phyloP scores from a whole-genome alignment of 1,140 invertebrate species.

The Drosophila kepulauana region DNA sequence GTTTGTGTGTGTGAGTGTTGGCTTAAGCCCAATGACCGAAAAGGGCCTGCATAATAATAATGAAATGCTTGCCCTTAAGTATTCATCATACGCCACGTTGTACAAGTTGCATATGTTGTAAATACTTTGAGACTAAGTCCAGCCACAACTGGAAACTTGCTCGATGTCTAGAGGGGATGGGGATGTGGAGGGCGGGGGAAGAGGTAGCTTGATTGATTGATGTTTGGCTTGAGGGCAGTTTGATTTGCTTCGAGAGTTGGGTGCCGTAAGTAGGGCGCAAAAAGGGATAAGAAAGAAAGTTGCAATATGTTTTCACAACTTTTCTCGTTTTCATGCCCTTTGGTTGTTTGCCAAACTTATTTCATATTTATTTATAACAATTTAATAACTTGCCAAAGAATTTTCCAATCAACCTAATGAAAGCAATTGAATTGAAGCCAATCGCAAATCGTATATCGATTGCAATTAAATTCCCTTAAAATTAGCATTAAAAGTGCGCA shows the following conservation, averaged over 20 bases:
- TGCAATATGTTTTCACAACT: conserved; percentile 73
- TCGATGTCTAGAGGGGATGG: neutral
- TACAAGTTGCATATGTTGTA: conserved; percentile 79
- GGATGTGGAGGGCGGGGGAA: neutral
- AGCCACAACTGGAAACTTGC: conserved; percentile 61
- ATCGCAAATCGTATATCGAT: conserved; percentile 19
- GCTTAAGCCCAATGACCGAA: conserved; percentile 10
- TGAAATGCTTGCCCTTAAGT: conserved; percentile 68
- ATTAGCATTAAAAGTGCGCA: conserved; percentile 65
- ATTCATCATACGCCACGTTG: conserved; percentile 72
- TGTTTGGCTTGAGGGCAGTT: conserved; percentile 67
- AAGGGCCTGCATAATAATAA: conserved; percentile 64
- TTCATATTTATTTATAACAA: conserved; percentile 61
- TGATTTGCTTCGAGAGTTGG: conserved; percentile 44
- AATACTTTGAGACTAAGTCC: conserved; percentile 63
- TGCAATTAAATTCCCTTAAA: conserved; percentile 72
- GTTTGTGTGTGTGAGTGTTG: conserved; percentile 5
- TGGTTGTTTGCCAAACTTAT: conserved; percentile 58
- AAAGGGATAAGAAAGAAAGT: conserved; percentile 75
- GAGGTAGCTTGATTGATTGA: conserved; percentile 71
- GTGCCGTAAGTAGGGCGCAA: conserved; percentile 15
- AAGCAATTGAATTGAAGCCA: conserved; percentile 41
- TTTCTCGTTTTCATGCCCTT: conserved; percentile 54
- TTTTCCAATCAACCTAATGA: conserved; percentile 37
- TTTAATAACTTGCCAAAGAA: conserved; percentile 58